Evolutionary conservation across 2,113 vertebrate species (phyloP).

Genomic region (Rhinolophus ferrumequinum): DNA sequence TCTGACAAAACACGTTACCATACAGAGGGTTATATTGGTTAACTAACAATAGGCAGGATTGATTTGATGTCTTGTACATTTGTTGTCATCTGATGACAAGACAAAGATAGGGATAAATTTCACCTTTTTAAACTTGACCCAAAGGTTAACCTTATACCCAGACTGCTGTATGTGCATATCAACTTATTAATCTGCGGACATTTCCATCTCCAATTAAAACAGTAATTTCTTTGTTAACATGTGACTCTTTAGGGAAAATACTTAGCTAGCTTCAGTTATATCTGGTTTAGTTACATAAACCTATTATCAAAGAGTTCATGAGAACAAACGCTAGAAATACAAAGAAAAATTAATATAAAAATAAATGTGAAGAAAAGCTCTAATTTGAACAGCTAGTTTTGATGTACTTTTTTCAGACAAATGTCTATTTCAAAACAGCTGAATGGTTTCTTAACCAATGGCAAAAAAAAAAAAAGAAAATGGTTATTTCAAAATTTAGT

Average conservation of each 20-base stretch:
- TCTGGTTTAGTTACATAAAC: background rate
- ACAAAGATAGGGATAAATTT: background rate
- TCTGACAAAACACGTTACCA: background rate
- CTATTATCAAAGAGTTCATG: background rate
- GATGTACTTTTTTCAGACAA: background rate
- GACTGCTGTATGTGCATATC: background rate
- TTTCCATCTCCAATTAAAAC: background rate
- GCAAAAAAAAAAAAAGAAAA: background rate
- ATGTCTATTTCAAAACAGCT: slow-evolving; percentile 46
- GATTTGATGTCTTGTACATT: background rate
- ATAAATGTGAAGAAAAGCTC: slow-evolving; percentile 29
- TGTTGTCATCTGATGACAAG: background rate
- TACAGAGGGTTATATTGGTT: fast-evolving
- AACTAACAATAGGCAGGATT: background rate
- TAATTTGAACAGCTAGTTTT: background rate
- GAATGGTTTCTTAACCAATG: background rate
- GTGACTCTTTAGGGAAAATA: background rate
- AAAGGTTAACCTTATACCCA: background rate
- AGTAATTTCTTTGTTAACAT: background rate
- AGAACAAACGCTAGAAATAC: background rate
- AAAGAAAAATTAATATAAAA: slow-evolving; percentile 5
- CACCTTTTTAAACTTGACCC: background rate
- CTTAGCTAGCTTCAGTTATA: background rate
- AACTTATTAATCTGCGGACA: background rate
- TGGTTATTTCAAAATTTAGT: background rate